These are phyloP conservation scores for Mechanitis messenoides DNA, from an alignment of 2,888 invertebrate genomes.

Conservation along the genomic window DNA sequence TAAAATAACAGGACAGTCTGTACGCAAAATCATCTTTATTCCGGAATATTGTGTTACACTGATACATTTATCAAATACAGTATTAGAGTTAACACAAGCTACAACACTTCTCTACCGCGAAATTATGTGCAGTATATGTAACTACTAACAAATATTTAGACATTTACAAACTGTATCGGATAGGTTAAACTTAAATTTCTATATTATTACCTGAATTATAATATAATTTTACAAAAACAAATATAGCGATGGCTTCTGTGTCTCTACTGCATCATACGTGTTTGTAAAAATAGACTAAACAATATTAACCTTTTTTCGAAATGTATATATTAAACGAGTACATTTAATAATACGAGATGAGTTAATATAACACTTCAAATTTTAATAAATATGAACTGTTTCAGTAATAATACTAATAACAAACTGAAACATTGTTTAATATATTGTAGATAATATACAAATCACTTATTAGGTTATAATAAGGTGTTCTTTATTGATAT, in stretches of 20 bases:
- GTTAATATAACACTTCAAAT: not conserved
- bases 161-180: not conserved
- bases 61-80: too few relatives aligned
- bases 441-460: not conserved
- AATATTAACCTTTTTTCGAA: not conserved
- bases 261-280: not conserved
- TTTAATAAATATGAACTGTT: not conserved
- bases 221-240: too few relatives aligned
- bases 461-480: not conserved
- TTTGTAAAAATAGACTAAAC: slow-evolving; percentile 3
- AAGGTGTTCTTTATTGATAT: not conserved
- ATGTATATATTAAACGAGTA: not conserved
- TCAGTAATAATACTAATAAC: not conserved
- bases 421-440: not conserved
- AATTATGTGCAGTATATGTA: too few relatives aligned
- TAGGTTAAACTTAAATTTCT: too few relatives aligned
- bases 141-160: too few relatives aligned
- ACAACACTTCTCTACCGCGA: too few relatives aligned
- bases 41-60: too few relatives aligned
- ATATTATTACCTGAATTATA: not conserved
- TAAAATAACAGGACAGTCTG: not conserved
- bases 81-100: too few relatives aligned
- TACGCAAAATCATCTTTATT: too few relatives aligned
- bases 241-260: not conserved
- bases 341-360: not conserved